Conservation (phyloP, 2,888 invertebrate genomes). For the Drosophila parthenogenetica region DNA sequence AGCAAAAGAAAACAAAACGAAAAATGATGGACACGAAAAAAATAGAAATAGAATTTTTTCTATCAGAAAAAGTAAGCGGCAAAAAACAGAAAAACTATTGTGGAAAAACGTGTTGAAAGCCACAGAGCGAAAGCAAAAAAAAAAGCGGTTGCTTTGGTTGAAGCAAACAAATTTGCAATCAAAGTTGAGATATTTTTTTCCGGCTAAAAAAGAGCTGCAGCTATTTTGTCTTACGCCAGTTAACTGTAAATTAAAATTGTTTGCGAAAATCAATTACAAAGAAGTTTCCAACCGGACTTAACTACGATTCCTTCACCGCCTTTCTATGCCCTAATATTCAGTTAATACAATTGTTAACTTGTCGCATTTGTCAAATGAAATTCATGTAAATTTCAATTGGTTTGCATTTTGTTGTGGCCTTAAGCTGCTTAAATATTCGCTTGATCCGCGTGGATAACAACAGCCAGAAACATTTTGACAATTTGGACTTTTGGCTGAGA, state of each 20-base stretch:
- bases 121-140: slow-evolving; percentile 24
- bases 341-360: slow-evolving; percentile 23
- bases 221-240: slow-evolving; percentile 12
- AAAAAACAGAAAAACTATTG: slow-evolving; percentile 24
- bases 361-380: slow-evolving; percentile 27
- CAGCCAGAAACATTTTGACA: slow-evolving; percentile 16
- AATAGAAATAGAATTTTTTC: no score
- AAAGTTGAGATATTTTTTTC: slow-evolving; percentile 63
- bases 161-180: slow-evolving; percentile 75
- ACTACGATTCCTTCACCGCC: no score
- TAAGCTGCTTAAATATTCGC: slow-evolving; percentile 75
- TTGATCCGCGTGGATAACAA: slow-evolving; percentile 66
- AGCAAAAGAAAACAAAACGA: slow-evolving; percentile 6
- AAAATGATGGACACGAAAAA: slow-evolving; percentile 3
- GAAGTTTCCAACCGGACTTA: slow-evolving; percentile 10
- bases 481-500: slow-evolving; percentile 3
- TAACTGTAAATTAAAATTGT: slow-evolving; percentile 63
- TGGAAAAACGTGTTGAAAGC: slow-evolving; percentile 13
- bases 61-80: slow-evolving; percentile 23
- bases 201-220: slow-evolving; percentile 26
- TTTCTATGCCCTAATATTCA: not conserved
- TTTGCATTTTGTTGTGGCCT: slow-evolving; percentile 50
- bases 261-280: slow-evolving; percentile 70
- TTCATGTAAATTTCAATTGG: slow-evolving; percentile 69
- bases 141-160: slow-evolving; percentile 25